Base-by-base conservation (phyloP, 2,797 vertebrate species). In the Rhynchotus rufescens region DNA sequence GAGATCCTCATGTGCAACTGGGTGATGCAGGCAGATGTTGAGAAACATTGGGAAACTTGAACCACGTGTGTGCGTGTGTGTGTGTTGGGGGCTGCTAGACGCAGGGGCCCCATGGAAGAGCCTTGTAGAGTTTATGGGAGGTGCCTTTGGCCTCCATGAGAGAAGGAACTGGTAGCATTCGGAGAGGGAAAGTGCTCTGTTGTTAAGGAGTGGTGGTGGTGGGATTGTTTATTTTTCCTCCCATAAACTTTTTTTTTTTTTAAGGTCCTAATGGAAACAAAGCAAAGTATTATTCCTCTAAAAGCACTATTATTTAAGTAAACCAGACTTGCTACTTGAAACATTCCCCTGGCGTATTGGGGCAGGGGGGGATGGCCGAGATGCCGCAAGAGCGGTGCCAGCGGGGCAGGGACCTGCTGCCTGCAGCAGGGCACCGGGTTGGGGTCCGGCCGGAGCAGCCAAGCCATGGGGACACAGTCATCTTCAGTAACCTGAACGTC, bases 221-320 rank as follows among this genome's bases (percentile, higher is more conserved):
- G 87, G 93, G 92, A 95, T 95, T 96, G 95, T 96, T 96, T 96
- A 96, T 96, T 96, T 96, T 96, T 96, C 95, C 89, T 95, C 95
- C 94, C 93, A 95, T 96, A 95, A 96, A 95, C 67, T 44, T 80
- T 95, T 92, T 93, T 94, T 92, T 93, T 54, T 95, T 94, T 85
- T 81, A 84, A 95, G 87, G 91, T 95, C 87, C 90, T 96, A 95
- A 95, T 95, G 95, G 93, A 95, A 95, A 96, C 93, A 95, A 96
- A 95, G 95, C 80, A 22, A 96, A 96, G 95, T 96, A 95, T 95
- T 96, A 95, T 96, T 96, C 94, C 92, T 90, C 87, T 95, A 96
- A 95, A 96, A 95, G 95, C 94, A 92, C 94, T 95, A 81, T 92
- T 87, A 94, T 96, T 96, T 95, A 96, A 96, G 94, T 95, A 95